These are phyloP conservation scores for Brachionus rubens DNA, from an alignment of 1,140 invertebrate genomes.

Conservation along the genomic window DNA sequence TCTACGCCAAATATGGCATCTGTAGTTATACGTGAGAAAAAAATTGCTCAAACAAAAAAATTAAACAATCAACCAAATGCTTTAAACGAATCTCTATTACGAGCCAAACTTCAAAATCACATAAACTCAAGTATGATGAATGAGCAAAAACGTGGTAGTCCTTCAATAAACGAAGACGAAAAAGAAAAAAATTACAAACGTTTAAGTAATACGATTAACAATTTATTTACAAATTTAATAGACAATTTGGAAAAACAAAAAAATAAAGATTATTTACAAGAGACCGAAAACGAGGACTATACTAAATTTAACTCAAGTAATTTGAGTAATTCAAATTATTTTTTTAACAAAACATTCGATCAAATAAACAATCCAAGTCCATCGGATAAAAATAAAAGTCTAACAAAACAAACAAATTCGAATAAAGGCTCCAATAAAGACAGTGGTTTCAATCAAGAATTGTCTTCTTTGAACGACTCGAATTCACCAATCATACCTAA, in stretches of 20 bases:
- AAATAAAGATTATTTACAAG: conserved; percentile 17
- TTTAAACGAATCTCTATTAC: no score
- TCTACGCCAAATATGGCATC: conserved; percentile 10
- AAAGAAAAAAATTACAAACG: conserved; percentile 19
- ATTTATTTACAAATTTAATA: conserved; percentile 36
- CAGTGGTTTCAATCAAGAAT: conserved; percentile 23
- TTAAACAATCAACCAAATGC: neutral
- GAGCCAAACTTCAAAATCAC: no score
- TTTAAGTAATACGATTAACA: conserved; percentile 17
- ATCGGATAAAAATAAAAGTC: no score
- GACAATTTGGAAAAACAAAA: conserved; percentile 42
- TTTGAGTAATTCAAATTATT: neutral
- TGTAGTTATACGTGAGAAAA: neutral
- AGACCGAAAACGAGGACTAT: neutral
- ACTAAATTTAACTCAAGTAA: conserved; percentile 5
- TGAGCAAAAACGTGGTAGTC: neutral
- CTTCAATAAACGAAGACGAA: neutral
- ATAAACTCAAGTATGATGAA: no score
- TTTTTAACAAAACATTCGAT: conserved; percentile 16
- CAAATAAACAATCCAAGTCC: neutral
- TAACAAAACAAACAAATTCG: neutral
- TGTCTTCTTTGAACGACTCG: neutral
- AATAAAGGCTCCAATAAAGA: conserved; percentile 27
- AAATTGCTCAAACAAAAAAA: conserved; percentile 26
- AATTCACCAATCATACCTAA: neutral